A percentile compares a stretch with the other conserved stretches of the same genome.
phyloP scores from a whole-genome alignment of 2,113 vertebrate species.

The Gorilla gorilla region DNA sequence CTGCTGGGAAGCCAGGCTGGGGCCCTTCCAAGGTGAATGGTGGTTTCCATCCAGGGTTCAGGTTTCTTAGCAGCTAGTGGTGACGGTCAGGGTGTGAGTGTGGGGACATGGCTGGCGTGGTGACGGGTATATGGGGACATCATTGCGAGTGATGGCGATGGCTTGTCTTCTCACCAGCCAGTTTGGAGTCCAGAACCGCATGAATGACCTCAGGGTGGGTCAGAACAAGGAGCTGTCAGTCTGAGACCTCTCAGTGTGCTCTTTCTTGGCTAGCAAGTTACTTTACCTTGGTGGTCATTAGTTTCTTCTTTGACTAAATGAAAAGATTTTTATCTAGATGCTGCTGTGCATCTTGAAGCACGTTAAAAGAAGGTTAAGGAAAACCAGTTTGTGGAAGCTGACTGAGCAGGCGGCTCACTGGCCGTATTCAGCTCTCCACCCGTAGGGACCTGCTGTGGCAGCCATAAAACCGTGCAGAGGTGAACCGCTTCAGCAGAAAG shows the following conservation, averaged over 20 bases:
- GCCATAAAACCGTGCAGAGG: not conserved
- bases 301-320: not conserved
- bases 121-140: not conserved
- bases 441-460: accelerated
- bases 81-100: too few species aligned
- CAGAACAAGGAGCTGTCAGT: accelerated
- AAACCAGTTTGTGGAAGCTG: not conserved
- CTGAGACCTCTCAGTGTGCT: accelerated
- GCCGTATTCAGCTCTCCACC: accelerated
- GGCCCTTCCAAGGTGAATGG: not conserved
- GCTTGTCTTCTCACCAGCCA: accelerated
- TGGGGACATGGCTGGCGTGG: not conserved
- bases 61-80: not conserved
- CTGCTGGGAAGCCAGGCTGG: not conserved
- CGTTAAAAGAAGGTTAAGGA: not conserved
- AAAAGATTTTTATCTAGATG: not conserved
- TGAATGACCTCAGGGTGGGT: too few species aligned
- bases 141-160: not conserved
- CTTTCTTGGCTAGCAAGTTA: not conserved
- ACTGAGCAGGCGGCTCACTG: too few species aligned
- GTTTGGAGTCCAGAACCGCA: not conserved
- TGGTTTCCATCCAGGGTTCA: not conserved
- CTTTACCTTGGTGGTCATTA: not conserved
- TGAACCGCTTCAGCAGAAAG: accelerated
- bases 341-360: not conserved